Evolutionary conservation across 2,888 invertebrate species (phyloP).

Genomic region (Chrysotoxum bicinctum): DNA sequence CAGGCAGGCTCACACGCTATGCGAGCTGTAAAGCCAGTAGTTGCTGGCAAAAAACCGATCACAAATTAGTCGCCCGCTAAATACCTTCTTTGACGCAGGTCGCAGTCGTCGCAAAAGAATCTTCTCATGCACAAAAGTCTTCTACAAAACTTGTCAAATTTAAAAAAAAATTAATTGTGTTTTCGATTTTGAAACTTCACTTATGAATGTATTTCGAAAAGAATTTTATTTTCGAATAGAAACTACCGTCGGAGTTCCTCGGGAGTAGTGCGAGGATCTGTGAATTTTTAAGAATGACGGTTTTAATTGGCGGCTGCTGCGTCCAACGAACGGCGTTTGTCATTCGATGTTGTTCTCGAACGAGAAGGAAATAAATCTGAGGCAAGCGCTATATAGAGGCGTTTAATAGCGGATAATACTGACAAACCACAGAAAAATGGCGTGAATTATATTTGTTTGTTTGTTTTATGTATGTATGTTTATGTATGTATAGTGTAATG

Average conservation of each 20-base stretch:
- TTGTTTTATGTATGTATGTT: background rate
- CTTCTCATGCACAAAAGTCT: slow-evolving; percentile 12
- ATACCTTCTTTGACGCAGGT: slow-evolving; percentile 65
- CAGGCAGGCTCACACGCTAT: slow-evolving; percentile 57
- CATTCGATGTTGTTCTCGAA: slow-evolving; percentile 45
- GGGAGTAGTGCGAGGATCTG: slow-evolving; percentile 34
- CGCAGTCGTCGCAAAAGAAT: slow-evolving; percentile 23
- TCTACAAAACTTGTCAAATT: slow-evolving; percentile 22
- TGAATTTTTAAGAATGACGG: slow-evolving; percentile 37
- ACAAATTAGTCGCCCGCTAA: slow-evolving; percentile 71
- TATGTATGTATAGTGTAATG: slow-evolving; percentile 26
- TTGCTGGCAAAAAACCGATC: slow-evolving; percentile 71
- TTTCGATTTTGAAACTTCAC: slow-evolving; percentile 11
- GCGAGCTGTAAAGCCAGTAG: slow-evolving; percentile 67
- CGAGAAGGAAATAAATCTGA: slow-evolving; percentile 63
- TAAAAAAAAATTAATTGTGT: background rate
- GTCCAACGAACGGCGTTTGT: background rate
- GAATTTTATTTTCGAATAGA: background rate
- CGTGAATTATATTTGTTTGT: slow-evolving; percentile 51
- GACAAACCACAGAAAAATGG: slow-evolving; percentile 58
- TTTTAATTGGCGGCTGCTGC: slow-evolving; percentile 26
- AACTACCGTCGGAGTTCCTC: slow-evolving; percentile 13
- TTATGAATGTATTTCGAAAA: background rate
- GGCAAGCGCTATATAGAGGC: slow-evolving; percentile 55
- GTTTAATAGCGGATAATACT: slow-evolving; percentile 53